A percentile compares a stretch with the other conserved stretches of the same genome.
Evolutionary conservation across 2,113 vertebrate genomes (phyloP).

Genomic region (Prietella phreatophila): DNA sequence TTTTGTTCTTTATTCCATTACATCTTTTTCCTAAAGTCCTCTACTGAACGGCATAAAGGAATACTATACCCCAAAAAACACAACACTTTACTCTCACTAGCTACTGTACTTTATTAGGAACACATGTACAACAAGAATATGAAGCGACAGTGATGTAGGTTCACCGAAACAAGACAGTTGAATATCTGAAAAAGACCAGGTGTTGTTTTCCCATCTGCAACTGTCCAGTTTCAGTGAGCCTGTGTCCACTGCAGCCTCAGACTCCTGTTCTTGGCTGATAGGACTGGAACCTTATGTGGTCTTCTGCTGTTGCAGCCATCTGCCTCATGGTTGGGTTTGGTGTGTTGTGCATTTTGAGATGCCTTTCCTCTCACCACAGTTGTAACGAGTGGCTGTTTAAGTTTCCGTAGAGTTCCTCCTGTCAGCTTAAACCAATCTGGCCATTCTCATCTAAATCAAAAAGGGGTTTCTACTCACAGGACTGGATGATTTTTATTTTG

Average conservation of each 20-base stretch:
- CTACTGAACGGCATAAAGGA: too few relatives aligned
- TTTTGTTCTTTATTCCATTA: not conserved
- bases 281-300: not conserved
- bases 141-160: not conserved
- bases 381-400: not conserved
- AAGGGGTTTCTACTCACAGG: not conserved
- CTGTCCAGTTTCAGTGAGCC: not conserved
- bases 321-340: not conserved
- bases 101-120: too few relatives aligned
- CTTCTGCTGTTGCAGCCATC: too few relatives aligned
- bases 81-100: too few relatives aligned
- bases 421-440: not conserved
- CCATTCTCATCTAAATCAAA: not conserved
- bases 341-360: not conserved
- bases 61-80: too few relatives aligned
- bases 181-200: not conserved
- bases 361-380: not conserved
- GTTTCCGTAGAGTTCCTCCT: not conserved
- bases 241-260: not conserved
- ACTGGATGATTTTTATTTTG: not conserved
- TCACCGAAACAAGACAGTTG: not conserved
- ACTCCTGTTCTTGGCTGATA: not conserved
- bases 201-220: not conserved
- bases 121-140: not conserved
- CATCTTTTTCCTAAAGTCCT: too few relatives aligned